Evolutionary conservation across 1,140 invertebrate species (phyloP), one percentile per base, ranked within the genome.

Genomic region (Caenorhabditis inopinata): DNA sequence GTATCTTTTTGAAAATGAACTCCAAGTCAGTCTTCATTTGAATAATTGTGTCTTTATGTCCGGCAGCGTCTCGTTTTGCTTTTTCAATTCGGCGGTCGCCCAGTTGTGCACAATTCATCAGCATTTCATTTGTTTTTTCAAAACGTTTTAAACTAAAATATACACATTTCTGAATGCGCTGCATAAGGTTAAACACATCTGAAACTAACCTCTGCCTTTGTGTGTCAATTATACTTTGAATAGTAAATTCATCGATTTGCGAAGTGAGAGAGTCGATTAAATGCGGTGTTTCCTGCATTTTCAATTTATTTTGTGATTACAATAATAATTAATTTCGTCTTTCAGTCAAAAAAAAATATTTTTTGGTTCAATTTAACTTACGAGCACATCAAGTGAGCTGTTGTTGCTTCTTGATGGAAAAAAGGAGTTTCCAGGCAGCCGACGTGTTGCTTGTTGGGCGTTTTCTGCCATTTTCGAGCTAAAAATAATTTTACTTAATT

Each of bases 41-140:
- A 0, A 80, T 18, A 47, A 80, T 75, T 21, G 38, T 35, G 11
- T 80, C 79, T 58, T 76, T 75, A 21, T 80, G 79, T 18, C 49
- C 62, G 1, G 32, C 27, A 5, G 73, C 49, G 11, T 80, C 79
- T 32, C 29, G 49, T 29, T 73, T 49, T 7, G 79, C 74, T 35
- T 73, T 48, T 23, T 80, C 79, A 9, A 80, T 51, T 18, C 79
- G 42, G 18, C 73, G 75, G 14, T 80, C 79, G 5, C 68, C 68
- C 16, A 80, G 45, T 62, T 80, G 79, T 46, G 29, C 47, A 23
- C 79, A 80, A 46, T 80, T 80, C 18, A 48, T 47, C n/a, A 80
- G 48, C 79, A 80, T 80, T 45, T 80, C 79, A 45, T 80, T 80
- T 23, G 79, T 80, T 27, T 80, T 80, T 25, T 80, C 79, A 35